Evolutionary conservation across 2,113 vertebrate species (phyloP), one percentile per base, ranked within the genome.

Genomic region (Paedocypris sp.): DNA sequence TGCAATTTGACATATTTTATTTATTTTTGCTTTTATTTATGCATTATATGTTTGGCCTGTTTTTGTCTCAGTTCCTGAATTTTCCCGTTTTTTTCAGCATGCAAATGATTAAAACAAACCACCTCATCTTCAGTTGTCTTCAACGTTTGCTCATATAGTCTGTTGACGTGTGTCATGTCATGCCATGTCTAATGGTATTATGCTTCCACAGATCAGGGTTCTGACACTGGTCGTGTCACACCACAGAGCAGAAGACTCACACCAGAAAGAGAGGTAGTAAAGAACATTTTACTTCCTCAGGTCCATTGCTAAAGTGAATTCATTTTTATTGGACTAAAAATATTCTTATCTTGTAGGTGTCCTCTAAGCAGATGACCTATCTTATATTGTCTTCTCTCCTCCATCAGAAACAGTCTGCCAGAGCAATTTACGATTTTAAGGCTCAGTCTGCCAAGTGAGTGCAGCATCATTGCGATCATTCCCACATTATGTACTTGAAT

Each of bases 371-470:
- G 82, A 85, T 82, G 80, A 84, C 82, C 70, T 80, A 82, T 85
- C 82, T 86, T 58, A 85, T 82, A 82, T 82, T 84, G 36, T 86
- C 78, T 79, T 83, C 81, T 85, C 79, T 89, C 15, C 76, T 83
- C 71, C 89, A 92, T 85, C 88, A 96, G 93, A 96, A 91, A 82
- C 77, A 96, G 79, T 90, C 90, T 74, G 94, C 94, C 68, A 89
- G 85, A 87, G 95, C 95, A 77, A 89, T 98, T 70, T 98, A 97
- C 71, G 95, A 98, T 81, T 98, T 98, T 85, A 97, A 96, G 82
- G 95, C 95, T 82, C 94, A 98, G 76, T 89, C 93, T 15, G 80
- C 91, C 75, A 98, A 98, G 95, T 98, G 89, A 97, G 95, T 94
- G 85, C 53, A 43, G n/a, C n/a, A n/a, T n/a, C n/a, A n/a, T n/a